Percentiles rank a stretch among this genome's conserved stretches.
Conservation (phyloP, 2,797 vertebrate genomes). For the Coregonus sp. region DNA sequence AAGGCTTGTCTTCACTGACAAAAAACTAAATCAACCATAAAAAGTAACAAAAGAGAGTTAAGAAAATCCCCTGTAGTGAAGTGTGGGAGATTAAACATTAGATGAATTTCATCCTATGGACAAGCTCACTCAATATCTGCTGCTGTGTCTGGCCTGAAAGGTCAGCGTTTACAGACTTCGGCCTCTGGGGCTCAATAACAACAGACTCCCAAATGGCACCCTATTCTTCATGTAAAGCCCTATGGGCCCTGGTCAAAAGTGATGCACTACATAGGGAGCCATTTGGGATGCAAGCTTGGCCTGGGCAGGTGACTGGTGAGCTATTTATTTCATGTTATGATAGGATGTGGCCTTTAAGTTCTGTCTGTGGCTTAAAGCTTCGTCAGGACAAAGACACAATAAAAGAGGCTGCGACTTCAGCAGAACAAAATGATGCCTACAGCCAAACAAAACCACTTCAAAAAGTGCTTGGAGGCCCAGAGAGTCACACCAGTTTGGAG, state of each 20-base stretch:
- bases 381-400: neutral
- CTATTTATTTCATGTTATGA: neutral
- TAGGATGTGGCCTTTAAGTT: neutral
- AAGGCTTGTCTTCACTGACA: neutral
- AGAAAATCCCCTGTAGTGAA: neutral
- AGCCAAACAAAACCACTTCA: neutral
- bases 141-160: conserved; percentile 44
- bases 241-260: too few species aligned
- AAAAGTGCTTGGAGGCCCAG: neutral
- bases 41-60: neutral
- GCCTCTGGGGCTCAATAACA: conserved; percentile 54
- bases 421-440: neutral
- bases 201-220: neutral
- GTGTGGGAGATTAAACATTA: conserved; percentile 38
- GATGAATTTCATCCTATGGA: conserved; percentile 31
- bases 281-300: neutral
- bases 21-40: neutral
- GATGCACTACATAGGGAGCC: too few species aligned
- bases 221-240: too few species aligned
- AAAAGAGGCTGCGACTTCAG: neutral
- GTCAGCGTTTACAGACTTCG: conserved; percentile 52
- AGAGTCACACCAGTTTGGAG: neutral
- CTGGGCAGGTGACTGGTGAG: neutral
- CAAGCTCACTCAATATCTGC: conserved; percentile 58
- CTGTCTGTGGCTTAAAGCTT: neutral